Evolutionary conservation across 1,140 invertebrate species (phyloP).

Genomic region (Tetraneura akinire): DNA sequence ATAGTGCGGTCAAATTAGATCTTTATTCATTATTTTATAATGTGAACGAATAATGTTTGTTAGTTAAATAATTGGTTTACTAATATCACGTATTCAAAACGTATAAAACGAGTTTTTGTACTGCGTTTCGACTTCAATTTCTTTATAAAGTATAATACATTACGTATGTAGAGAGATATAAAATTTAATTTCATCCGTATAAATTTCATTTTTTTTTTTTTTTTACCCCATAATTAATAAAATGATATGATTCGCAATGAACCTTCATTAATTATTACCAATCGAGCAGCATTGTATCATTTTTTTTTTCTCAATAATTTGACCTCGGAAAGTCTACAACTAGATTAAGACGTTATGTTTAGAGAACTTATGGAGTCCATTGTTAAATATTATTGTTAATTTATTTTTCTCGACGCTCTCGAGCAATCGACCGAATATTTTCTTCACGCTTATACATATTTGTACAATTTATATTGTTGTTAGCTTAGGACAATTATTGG

Average conservation of each 20-base stretch:
- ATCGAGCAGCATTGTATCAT: neutral
- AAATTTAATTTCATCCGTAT: no score
- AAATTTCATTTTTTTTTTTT: no score
- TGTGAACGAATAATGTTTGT: no score
- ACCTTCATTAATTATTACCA: conserved; percentile 12
- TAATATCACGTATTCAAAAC: no score
- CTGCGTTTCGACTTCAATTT: no score
- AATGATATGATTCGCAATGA: neutral
- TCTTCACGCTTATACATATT: no score
- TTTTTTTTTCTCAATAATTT: neutral
- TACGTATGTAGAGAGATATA: no score
- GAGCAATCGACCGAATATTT: neutral
- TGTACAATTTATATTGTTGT: neutral
- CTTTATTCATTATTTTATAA: no score
- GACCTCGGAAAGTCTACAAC: neutral
- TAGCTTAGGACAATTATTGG: neutral
- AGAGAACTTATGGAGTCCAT: neutral
- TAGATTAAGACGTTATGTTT: neutral
- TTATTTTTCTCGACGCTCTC: neutral
- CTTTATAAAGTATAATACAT: no score
- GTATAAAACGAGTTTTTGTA: no score
- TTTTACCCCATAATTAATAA: neutral
- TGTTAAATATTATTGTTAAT: neutral
- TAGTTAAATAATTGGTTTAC: no score
- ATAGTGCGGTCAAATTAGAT: no score